Evolutionary conservation across 2,113 vertebrate species (phyloP), one percentile per base, ranked within the genome.

Genomic region (Dinomys branickii): DNA sequence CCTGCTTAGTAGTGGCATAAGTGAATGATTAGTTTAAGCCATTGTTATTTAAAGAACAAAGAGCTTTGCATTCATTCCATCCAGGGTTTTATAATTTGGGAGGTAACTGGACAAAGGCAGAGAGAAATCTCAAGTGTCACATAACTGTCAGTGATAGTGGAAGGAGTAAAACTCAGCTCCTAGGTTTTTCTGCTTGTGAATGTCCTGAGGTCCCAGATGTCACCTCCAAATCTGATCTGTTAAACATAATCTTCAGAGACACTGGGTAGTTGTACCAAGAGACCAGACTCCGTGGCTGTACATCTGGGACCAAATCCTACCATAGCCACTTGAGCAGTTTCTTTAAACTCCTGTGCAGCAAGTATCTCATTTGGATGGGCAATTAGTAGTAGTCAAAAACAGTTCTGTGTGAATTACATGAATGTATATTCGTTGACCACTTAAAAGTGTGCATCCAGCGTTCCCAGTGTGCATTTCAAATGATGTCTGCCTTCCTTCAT

Each of bases 21-120:
- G 47, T 22, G 41, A 80, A 8, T 59, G 11, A 3, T 22, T 94
- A 26, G 1, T 80, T 95, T 24, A 83, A 52, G 94, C 47, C 20
- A 63, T 2, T 90, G 28, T 65, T 52, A 93, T 54, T 94, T 97
- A 87, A 65, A 95, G 65, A 87, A 73, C 33, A 91, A 91, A 54
- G 30, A 78, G 10, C 44, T 75, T 52, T 30, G 61, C 20, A 30
- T 88, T 52, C 26, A 71, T 11, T 84, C 61, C 59, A 83, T 44
- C 33, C 22, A 56, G n/a, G 85, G 33, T 56, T 58, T 89, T 69
- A n/a, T 77, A 86, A 92, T 58, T 94, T 67, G 91, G 28, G 17
- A 89, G 4, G 75, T 94, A 86, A 50, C 54, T 71, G 89, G 75
- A 69, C 7, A 59, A 80, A 89, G 5, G 35, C 26, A 85, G 11